These are phyloP conservation scores for Elgaria multicarinata DNA, from an alignment of 2,113 vertebrate species.

Conservation along the genomic window DNA sequence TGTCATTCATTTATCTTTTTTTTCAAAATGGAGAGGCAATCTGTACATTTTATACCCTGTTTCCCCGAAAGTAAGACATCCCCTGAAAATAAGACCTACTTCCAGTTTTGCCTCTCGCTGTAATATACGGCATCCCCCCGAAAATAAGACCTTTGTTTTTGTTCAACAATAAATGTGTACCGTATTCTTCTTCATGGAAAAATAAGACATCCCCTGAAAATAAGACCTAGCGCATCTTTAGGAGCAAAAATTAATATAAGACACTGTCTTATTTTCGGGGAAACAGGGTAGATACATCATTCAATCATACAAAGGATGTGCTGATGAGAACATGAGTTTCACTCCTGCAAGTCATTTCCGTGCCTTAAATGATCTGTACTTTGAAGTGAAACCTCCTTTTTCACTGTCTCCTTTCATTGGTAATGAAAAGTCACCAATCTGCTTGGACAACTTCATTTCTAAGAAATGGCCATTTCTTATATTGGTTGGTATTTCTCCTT, in stretches of 20 bases:
- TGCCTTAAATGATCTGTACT: background rate
- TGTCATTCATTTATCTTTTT: background rate
- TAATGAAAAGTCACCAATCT: background rate
- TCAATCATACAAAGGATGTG: background rate
- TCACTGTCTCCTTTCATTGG: background rate
- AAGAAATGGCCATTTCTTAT: background rate
- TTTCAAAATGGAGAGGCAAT: background rate
- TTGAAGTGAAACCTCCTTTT: background rate
- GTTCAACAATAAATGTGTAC: too few relatives aligned
- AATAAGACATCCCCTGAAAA: too few relatives aligned
- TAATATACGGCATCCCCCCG: too few relatives aligned
- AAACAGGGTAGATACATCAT: background rate
- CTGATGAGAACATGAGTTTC: background rate
- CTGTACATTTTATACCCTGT: background rate
- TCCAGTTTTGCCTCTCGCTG: too few relatives aligned
- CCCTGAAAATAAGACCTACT: too few relatives aligned
- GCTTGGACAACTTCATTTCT: background rate
- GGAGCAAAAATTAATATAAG: too few relatives aligned
- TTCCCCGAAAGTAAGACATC: too few relatives aligned
- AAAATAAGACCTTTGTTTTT: too few relatives aligned
- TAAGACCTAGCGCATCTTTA: too few relatives aligned
- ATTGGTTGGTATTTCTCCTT: background rate
- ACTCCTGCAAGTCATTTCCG: background rate
- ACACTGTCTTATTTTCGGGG: too few relatives aligned
- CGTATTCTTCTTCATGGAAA: too few relatives aligned